Base-by-base conservation (phyloP, 2,113 vertebrate species). In the Tinamus guttatus region DNA sequence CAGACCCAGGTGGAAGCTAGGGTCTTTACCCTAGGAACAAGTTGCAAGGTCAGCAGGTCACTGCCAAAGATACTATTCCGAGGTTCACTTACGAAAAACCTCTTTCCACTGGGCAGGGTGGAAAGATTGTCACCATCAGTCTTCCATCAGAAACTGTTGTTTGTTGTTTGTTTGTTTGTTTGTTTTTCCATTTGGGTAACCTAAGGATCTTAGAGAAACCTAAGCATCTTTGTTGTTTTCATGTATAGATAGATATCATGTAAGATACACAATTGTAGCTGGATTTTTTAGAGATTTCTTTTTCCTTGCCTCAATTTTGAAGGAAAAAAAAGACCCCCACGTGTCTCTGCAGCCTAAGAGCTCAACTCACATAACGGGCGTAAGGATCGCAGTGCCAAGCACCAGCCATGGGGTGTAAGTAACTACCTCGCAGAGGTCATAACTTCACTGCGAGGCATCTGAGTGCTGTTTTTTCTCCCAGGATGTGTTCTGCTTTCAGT, bases 331-430 rank as follows among this genome's bases (percentile, higher is more conserved):
- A 22, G 40, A 47, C 45, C 45, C 45, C 45, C 45, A 47, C 11
- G 24, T 20, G 6, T 28, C 28, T 62, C 15, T 85, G 62, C 34
- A 64, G 30, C 30, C 16, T 75, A 14, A n/a, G 45, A 82, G 58
- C 40, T 56, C 43, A 73, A 49, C 68, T 70, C 60, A 43, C 43
- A 81, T 65, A 74, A 65, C 15, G 45, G 28, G 5, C 60, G 13
- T 36, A 25, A 77, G 28, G 21, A 10, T 24, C 16, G 7, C 2
- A 30, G 36, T 62, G n/a, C n/a, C 28, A 62, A 68, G 34, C 51
- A 18, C 21, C 20, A 5, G 1, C 0, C 0, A 0, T 41, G 38
- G 8, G 60, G 32, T 27, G 9, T 19, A 18, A 19, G 18, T 27
- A 36, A 36, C 68, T 27, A 16, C 20, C 34, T 45, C 30, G 32